Base-by-base conservation (phyloP, 2,113 vertebrate species). In the Tiliqua scincoides region DNA sequence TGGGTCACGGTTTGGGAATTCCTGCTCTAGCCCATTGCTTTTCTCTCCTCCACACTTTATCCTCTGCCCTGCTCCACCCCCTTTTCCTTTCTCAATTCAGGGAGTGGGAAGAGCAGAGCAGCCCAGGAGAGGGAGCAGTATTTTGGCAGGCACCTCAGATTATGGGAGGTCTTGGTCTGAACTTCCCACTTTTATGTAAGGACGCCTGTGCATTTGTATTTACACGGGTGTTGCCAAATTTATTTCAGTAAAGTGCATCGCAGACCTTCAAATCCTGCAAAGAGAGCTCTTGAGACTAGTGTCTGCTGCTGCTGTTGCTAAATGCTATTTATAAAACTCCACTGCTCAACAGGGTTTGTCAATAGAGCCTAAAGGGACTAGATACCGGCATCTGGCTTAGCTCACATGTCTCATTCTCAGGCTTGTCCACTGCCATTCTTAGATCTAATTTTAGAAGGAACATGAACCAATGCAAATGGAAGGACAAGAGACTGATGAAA, bases 271-370 rank as follows among this genome's bases (percentile, higher is more conserved):
- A 59, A 2, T 84, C 52, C 4, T 23, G 17, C 15, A 17, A 76
- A 76, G 21, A 52, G 27, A n/a, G 6, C 62, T 63, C 6, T 5
- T 1, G 0, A 12, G 0, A 40, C 17, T 40, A 30, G 12, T 9
- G 32, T 3, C 43, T 18, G 18, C 27, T 25, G 18, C 27, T 25
- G 65, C 1, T 11, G 0, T 10, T 52, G 30, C 4, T 75, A 17
- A 52, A n/a, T 35, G 72, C 73, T 84, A 63, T 63, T 0, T 4
- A 21, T 1, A 15, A 12, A 1, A 1, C 4, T 15, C 37, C 6
- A 2, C 23, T 18, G 65, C 73, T 6, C 9, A 3, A 0, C 0
- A n/a, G 11, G 0, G 0, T 8, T 71, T 63, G 48, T 8, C 79
- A 0, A 37, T 0, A 12, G 8, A 4, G 0, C 77, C 2, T 0